phyloP scores from a whole-genome alignment of 2,888 invertebrate genomes.

The Acronicta psi region DNA sequence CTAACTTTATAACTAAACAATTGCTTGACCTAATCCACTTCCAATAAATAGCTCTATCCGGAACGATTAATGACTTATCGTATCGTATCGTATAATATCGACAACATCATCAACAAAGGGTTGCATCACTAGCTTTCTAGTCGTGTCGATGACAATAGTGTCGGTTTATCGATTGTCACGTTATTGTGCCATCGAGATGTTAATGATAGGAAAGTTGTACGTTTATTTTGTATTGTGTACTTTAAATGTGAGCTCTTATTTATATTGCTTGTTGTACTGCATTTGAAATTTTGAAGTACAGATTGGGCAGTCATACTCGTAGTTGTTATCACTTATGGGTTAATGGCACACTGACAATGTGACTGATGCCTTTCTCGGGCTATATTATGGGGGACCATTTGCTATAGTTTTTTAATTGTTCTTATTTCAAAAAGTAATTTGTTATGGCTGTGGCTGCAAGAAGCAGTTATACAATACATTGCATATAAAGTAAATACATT shows the following conservation, averaged over 20 bases:
- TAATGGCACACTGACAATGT: no score
- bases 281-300: no score
- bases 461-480: no score
- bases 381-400: no score
- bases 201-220: conserved; percentile 28
- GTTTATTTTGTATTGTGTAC: conserved; percentile 18
- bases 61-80: conserved; percentile 37
- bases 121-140: conserved; percentile 45
- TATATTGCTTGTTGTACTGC: background rate
- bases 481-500: no score
- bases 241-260: background rate
- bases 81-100: conserved; percentile 28
- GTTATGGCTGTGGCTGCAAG: no score
- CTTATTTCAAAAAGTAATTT: no score
- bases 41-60: conserved; percentile 43
- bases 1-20: background rate
- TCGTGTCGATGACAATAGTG: conserved; percentile 31
- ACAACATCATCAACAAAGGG: conserved; percentile 25
- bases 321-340: no score
- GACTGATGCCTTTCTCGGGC: no score
- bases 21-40: conserved; percentile 28
- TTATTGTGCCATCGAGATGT: conserved; percentile 25
- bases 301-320: no score
- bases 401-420: no score
- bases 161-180: conserved; percentile 32